Evolutionary conservation across 1,140 invertebrate genomes (phyloP), one percentile per base, ranked within the genome.

Genomic region (Bombus polaris): DNA sequence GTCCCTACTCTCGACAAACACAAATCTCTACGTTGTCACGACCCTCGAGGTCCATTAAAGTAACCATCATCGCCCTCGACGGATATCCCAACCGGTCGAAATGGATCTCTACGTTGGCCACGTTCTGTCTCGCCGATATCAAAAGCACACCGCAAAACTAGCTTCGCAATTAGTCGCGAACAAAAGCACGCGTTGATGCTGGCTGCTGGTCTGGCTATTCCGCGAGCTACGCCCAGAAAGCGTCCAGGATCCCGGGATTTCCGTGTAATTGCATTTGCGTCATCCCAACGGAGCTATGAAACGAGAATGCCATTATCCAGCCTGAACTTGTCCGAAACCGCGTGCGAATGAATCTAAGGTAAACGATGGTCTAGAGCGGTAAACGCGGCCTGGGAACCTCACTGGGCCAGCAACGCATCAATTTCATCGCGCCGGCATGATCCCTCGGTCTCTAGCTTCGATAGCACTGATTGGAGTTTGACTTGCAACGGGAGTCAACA

Each of bases 201-300:
- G 18, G 47, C 18, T n/a, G 72, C 32, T 39, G 22, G 10, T 9
- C 47, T 22, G 3, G 42, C 72, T 57, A n/a, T 37, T 28, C 12
- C 68, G 37, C 68, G 35, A 39, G 68, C 68, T 25, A 28, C 65
- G 25, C 2, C 32, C 57, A 10, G 39, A 37, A 18, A 57, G 10
- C 32, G 25, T n/a, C 32, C 59, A 71, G 73, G 57, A 66, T 77
- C 79, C 76, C 70, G 35, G 80, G 57, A 87, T 75, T 89, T 75
- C 82, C 78, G 85, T 91, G 87, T 93, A 93, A 94, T 94, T 93
- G 91, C 89, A 87, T 93, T 92, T 92, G 15, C 91, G 89, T 93
- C 89, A 90, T 92, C 83, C 86, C 89, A 65, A 80, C 72, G 70
- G 22, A 86, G 89, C 88, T 85, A 81, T 88, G 89, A 85, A 88